Conservation (phyloP, 2,113 vertebrate species). For the Picathartes gymnocephalus region DNA sequence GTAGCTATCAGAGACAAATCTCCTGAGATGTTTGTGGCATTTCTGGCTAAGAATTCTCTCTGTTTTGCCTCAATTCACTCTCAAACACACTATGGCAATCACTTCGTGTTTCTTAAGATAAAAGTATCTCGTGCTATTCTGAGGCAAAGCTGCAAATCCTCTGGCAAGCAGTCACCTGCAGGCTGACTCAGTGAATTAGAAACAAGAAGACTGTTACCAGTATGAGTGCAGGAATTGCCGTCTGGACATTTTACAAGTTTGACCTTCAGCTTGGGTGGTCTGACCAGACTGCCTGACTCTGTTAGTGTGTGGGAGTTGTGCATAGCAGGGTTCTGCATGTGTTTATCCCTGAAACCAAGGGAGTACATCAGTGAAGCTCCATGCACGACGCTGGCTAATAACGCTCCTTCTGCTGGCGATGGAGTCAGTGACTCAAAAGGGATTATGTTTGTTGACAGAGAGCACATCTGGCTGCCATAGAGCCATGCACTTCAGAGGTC, state of each 20-base stretch:
- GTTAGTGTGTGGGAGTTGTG: not conserved
- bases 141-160: not conserved
- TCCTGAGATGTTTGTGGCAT: not conserved
- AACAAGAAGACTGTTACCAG: not conserved
- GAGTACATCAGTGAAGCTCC: not conserved
- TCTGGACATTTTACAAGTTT: not conserved
- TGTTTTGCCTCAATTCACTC: not conserved
- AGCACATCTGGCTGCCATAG: conserved; percentile 34
- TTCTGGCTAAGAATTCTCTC: not conserved
- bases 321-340: not conserved
- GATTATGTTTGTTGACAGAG: conserved; percentile 24
- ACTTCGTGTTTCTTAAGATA: not conserved
- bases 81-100: not conserved
- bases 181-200: not conserved
- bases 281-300: not conserved
- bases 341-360: not conserved
- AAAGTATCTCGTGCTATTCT: not conserved
- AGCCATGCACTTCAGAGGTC: not conserved
- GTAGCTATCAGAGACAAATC: not conserved
- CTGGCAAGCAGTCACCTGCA: not conserved
- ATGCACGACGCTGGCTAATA: not conserved
- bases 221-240: not conserved
- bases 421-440: not conserved
- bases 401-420: not conserved
- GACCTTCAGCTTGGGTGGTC: conserved; percentile 18